Evolutionary conservation across 2,888 invertebrate genomes (phyloP).

Genomic region (Pharmacophagus antenor): DNA sequence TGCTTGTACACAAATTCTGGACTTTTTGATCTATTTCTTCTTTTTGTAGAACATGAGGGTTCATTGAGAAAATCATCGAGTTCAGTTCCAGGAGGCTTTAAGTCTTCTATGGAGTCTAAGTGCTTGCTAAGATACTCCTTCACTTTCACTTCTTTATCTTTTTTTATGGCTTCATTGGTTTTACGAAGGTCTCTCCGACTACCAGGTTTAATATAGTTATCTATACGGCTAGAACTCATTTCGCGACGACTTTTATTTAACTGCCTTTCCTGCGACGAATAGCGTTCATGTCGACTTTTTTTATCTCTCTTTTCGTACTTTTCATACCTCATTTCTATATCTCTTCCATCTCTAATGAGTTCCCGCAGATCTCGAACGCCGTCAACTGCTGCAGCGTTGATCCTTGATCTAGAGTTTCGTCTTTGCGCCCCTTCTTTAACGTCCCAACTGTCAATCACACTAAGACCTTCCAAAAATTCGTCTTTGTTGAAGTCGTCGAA

Average conservation of each 20-base stretch:
- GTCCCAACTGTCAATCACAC: slow-evolving; percentile 73
- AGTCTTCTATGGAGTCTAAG: slow-evolving; percentile 59
- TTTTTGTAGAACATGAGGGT: slow-evolving; percentile 35
- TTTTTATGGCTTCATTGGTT: slow-evolving; percentile 68
- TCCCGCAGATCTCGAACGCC: slow-evolving; percentile 59
- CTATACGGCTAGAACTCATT: slow-evolving; percentile 43
- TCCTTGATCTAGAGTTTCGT: slow-evolving; percentile 36
- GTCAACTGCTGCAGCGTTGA: slow-evolving; percentile 46
- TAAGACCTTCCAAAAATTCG: slow-evolving; percentile 72
- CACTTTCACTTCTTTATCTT: slow-evolving; percentile 70
- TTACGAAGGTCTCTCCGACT: slow-evolving; percentile 70
- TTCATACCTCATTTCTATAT: slow-evolving; percentile 24
- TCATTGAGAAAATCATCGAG: slow-evolving; percentile 64
- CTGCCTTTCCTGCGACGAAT: slow-evolving; percentile 20
- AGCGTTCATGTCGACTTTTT: slow-evolving; percentile 32
- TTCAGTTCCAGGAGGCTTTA: slow-evolving; percentile 72
- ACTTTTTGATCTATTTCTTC: slow-evolving; percentile 34
- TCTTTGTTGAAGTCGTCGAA: slow-evolving; percentile 73
- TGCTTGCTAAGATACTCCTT: slow-evolving; percentile 68
- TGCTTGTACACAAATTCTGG: slow-evolving; percentile 29
- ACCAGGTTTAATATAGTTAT: slow-evolving; percentile 65
- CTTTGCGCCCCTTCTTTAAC: slow-evolving; percentile 44
- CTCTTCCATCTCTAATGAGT: slow-evolving; percentile 41
- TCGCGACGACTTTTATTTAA: slow-evolving; percentile 32
- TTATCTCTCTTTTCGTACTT: slow-evolving; percentile 25